Percentiles rank a stretch among this genome's conserved stretches.
These are phyloP conservation scores for Xenopus borealis DNA, from an alignment of 2,113 vertebrate species.

Conservation along the genomic window DNA sequence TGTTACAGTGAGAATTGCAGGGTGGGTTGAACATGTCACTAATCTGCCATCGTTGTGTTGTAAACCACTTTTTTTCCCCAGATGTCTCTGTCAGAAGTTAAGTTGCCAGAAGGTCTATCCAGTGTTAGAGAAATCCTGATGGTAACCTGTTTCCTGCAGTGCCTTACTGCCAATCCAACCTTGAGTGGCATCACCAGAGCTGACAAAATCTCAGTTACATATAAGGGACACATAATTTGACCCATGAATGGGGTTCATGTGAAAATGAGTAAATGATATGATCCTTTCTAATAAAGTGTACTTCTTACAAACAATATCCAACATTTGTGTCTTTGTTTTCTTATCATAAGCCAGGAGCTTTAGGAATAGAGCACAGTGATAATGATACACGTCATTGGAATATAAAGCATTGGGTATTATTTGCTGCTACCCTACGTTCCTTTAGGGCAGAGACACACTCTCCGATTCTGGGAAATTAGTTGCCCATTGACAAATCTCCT, in stretches of 20 bases:
- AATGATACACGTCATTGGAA: no score
- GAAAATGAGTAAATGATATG: slow-evolving; percentile 9
- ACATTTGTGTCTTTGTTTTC: not conserved
- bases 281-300: slow-evolving; percentile 31
- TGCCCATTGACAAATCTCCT: no score
- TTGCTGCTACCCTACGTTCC: no score
- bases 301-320: slow-evolving; percentile 1
- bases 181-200: not conserved
- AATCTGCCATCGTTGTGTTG: slow-evolving; percentile 4
- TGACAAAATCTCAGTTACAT: slow-evolving; percentile 4
- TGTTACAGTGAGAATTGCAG: not conserved
- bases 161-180: slow-evolving; percentile 22
- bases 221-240: not conserved
- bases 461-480: no score
- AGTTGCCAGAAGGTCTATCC: not conserved
- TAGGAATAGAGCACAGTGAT: no score
- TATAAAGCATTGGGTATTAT: no score
- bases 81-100: slow-evolving; percentile 15
- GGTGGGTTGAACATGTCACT: not conserved
- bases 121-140: not conserved
- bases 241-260: slow-evolving; percentile 5
- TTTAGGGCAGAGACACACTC: no score
- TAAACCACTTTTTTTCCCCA: not conserved
- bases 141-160: slow-evolving; percentile 29
- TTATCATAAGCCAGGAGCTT: not conserved